These are phyloP conservation scores for Bolborhynchus lineola DNA, from an alignment of 2,113 vertebrate genomes.

Conservation along the genomic window DNA sequence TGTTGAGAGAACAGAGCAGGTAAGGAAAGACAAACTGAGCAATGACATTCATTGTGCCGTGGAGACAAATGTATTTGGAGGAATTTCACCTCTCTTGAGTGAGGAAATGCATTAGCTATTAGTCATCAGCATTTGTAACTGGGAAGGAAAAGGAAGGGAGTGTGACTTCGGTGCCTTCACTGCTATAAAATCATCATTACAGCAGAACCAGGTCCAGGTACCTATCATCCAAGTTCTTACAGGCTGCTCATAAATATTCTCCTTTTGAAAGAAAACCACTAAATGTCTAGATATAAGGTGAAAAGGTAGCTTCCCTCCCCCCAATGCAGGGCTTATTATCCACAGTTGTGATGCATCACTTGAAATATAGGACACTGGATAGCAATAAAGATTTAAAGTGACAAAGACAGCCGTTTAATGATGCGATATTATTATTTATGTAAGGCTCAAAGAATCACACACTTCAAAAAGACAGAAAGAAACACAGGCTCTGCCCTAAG, in stretches of 20 bases:
- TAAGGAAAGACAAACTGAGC: neutral
- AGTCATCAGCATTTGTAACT: slow-evolving; percentile 12
- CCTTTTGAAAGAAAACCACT: neutral
- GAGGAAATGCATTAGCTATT: slow-evolving; percentile 22
- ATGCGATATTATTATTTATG: slow-evolving; percentile 28
- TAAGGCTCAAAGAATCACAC: neutral
- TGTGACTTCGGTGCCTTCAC: neutral
- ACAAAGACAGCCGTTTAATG: slow-evolving; percentile 8
- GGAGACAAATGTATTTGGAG: neutral
- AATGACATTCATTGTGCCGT: neutral
- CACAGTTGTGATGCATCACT: neutral
- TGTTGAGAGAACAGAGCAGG: neutral
- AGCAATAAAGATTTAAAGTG: slow-evolving; percentile 10
- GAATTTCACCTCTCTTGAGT: slow-evolving; percentile 2
- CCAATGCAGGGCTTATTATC: neutral
- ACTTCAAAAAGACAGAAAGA: slow-evolving; percentile 7
- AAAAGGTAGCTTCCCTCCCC: neutral
- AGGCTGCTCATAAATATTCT: neutral
- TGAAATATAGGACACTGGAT: neutral
- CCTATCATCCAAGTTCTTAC: neutral
- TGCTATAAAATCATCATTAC: neutral
- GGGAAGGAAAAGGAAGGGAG: slow-evolving; percentile 9
- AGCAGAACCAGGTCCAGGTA: slow-evolving; percentile 1
- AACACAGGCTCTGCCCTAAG: neutral
- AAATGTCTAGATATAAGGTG: neutral